Conservation (phyloP, 2,888 invertebrate species). For the Chloroclystis v-ata region DNA sequence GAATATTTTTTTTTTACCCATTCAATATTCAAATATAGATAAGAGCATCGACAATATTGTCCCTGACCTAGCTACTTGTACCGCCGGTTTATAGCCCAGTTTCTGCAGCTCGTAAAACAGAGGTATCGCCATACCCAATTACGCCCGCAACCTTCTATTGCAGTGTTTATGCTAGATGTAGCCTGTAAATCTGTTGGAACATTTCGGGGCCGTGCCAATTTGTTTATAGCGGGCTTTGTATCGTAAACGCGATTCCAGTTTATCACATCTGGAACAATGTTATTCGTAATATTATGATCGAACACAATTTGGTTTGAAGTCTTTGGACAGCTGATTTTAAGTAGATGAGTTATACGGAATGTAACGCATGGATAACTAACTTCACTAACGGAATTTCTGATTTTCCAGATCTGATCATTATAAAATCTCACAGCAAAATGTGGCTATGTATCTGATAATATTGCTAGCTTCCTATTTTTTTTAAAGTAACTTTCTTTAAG, state of each 20-base stretch:
- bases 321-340: too few relatives aligned
- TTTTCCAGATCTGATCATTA: too few relatives aligned
- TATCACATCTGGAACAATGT: not conserved
- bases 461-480: too few relatives aligned
- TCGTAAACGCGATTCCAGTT: not conserved
- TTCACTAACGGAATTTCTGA: too few relatives aligned
- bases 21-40: not conserved
- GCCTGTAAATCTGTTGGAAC: not conserved
- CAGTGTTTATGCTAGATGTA: not conserved
- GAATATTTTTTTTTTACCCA: not conserved
- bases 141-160: not conserved
- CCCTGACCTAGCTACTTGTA: not conserved
- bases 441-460: too few relatives aligned
- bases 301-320: too few relatives aligned
- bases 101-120: not conserved
- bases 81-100: slow-evolving; percentile 1
- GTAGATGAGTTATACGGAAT: too few relatives aligned
- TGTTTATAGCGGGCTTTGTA: slow-evolving; percentile 6
- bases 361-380: too few relatives aligned
- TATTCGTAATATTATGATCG: too few relatives aligned
- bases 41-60: not conserved
- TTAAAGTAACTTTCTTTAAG: too few relatives aligned
- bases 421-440: too few relatives aligned
- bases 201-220: not conserved
- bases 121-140: slow-evolving; percentile 2